Conservation (phyloP, 2,797 vertebrate genomes). For the Amblyraja radiata region DNA sequence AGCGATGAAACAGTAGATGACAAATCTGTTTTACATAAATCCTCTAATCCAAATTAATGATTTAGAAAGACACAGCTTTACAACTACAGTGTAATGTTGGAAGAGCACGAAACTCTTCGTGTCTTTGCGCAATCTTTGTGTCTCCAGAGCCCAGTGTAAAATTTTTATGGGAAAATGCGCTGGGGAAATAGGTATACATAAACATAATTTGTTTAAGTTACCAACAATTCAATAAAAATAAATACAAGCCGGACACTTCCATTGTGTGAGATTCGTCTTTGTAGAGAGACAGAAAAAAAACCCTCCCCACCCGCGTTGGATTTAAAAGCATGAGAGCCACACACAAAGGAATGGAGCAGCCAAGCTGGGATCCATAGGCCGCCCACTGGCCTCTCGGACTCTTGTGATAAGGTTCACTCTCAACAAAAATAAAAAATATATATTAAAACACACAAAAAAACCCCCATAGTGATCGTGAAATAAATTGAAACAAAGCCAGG, state of each 20-base stretch:
- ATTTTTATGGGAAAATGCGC: not conserved
- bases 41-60: not conserved
- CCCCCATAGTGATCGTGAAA: not conserved
- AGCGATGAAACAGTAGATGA: not conserved
- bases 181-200: no score
- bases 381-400: not conserved
- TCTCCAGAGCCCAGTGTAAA: not conserved
- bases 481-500: not conserved
- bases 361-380: not conserved
- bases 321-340: not conserved
- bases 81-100: not conserved
- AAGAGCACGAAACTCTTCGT: not conserved
- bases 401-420: not conserved
- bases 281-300: not conserved
- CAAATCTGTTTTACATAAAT: not conserved
- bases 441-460: not conserved
- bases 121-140: not conserved
- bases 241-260: not conserved
- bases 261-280: not conserved
- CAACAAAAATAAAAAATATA: not conserved
- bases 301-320: not conserved
- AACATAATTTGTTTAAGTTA: not conserved
- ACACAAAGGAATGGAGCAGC: slow-evolving; percentile 15
- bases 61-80: not conserved
- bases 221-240: not conserved